These are phyloP conservation scores for Palaemon carinicauda DNA, from an alignment of 1,140 invertebrate species.

Conservation along the genomic window DNA sequence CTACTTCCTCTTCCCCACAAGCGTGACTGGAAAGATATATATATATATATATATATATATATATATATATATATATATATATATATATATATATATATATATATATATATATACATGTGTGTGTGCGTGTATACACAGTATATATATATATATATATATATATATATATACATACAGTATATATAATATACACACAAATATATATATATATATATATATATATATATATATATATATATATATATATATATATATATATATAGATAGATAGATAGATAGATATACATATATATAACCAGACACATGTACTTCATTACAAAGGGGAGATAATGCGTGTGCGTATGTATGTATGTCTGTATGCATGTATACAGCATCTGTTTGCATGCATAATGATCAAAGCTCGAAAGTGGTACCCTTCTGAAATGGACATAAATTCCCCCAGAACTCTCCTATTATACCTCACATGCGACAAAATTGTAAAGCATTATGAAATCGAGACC, in stretches of 20 bases:
- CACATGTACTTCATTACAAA: too few species aligned
- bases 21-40: too few species aligned
- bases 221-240: not conserved
- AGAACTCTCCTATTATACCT: not conserved
- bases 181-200: not conserved
- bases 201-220: not conserved
- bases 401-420: conserved; percentile 16
- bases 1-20: too few species aligned
- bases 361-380: not conserved
- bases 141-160: too few species aligned
- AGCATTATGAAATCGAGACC: conserved; percentile 46
- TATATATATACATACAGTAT: too few species aligned
- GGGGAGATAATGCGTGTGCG: not conserved
- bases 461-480: conserved; percentile 40
- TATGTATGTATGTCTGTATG: not conserved
- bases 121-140: too few species aligned
- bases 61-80: too few species aligned
- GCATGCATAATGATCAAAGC: not conserved
- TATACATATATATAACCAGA: not conserved
- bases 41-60: too few species aligned
- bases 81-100: too few species aligned
- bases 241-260: too few species aligned
- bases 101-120: too few species aligned
- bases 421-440: not conserved
- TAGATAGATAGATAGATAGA: too few species aligned